Percentiles rank a stretch among this genome's conserved stretches.
These are phyloP conservation scores for Platichthys flesus DNA, from an alignment of 2,113 vertebrate genomes.

Conservation along the genomic window DNA sequence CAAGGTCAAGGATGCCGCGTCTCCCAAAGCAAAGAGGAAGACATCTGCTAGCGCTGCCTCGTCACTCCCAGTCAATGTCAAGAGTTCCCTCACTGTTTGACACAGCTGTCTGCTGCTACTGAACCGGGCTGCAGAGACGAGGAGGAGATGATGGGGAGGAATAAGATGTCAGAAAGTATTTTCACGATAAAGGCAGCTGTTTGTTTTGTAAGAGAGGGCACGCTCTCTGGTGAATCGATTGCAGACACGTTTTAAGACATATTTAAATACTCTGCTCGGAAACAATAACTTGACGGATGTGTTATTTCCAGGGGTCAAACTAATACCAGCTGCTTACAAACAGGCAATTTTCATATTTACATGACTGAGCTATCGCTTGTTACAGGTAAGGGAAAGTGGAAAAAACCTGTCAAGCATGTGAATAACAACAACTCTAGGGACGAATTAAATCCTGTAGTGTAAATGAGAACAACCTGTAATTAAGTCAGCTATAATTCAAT, in stretches of 20 bases:
- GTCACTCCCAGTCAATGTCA: constrained; percentile 78
- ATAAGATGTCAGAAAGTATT: constrained; percentile 43
- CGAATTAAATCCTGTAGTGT: constrained; percentile 30
- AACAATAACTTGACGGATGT: neutral
- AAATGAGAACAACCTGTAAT: constrained; percentile 21
- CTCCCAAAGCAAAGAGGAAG: constrained; percentile 75
- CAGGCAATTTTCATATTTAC: constrained; percentile 31
- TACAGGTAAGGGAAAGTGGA: constrained; percentile 38
- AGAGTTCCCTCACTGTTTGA: constrained; percentile 67
- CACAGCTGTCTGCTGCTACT: constrained; percentile 67
- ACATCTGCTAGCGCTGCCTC: constrained; percentile 75
- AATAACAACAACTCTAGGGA: constrained; percentile 20
- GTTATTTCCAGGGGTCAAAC: constrained; percentile 5
- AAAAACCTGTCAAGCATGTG: constrained; percentile 30
- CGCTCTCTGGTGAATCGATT: constrained; percentile 19
- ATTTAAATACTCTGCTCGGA: neutral
- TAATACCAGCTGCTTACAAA: constrained; percentile 15
- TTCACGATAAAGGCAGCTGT: constrained; percentile 40
- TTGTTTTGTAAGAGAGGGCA: constrained; percentile 4
- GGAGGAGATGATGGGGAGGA: constrained; percentile 1
- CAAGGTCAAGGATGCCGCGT: constrained; percentile 76
- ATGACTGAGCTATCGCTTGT: constrained; percentile 56
- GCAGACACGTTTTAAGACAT: constrained; percentile 3
- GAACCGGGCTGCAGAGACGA: constrained; percentile 34
- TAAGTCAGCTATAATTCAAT: constrained; percentile 2